Conservation (phyloP, 2,888 invertebrate species). For the Lasioglossum lativentre region DNA sequence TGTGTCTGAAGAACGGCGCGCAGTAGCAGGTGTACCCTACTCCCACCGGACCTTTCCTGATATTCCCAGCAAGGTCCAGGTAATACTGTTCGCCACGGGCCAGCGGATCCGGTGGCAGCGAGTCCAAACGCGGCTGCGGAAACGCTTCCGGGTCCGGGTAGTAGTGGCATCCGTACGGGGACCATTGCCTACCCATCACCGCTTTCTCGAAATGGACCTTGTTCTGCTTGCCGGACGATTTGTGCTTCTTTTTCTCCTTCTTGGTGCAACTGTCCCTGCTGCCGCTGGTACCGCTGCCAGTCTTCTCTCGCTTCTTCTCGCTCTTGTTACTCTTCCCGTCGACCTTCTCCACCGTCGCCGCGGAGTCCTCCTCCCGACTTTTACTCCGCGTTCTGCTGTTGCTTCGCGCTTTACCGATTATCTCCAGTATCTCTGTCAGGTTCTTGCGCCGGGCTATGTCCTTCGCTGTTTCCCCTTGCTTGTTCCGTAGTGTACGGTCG, state of each 20-base stretch:
- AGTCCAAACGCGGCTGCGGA: conserved; percentile 93
- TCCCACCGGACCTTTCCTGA: conserved; percentile 97
- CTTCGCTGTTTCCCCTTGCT: conserved; percentile 95
- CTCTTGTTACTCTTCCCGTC: conserved; percentile 72
- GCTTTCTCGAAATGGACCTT: conserved; percentile 86
- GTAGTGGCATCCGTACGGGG: conserved; percentile 96
- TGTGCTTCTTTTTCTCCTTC: conserved; percentile 82
- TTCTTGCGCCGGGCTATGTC: conserved; percentile 96
- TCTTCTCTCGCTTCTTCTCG: conserved; percentile 85
- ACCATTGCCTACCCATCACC: conserved; percentile 87
- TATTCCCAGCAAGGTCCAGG: conserved; percentile 96
- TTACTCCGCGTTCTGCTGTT: conserved; percentile 79
- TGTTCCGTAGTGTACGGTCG: conserved; percentile 90
- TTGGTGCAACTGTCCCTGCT: conserved; percentile 84
- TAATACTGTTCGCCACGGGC: conserved; percentile 97
- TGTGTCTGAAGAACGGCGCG: conserved; percentile 95
- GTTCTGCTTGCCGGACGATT: conserved; percentile 74
- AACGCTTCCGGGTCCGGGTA: conserved; percentile 94
- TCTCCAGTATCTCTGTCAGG: conserved; percentile 92
- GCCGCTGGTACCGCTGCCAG: conserved; percentile 85
- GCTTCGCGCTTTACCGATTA: conserved; percentile 85
- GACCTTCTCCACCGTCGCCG: conserved; percentile 57
- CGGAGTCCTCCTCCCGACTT: conserved; percentile 69
- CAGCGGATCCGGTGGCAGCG: conserved; percentile 94
- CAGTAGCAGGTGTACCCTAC: conserved; percentile 97